These are phyloP conservation scores for Scytalopus superciliaris DNA, from an alignment of 2,113 vertebrate genomes.

Conservation along the genomic window DNA sequence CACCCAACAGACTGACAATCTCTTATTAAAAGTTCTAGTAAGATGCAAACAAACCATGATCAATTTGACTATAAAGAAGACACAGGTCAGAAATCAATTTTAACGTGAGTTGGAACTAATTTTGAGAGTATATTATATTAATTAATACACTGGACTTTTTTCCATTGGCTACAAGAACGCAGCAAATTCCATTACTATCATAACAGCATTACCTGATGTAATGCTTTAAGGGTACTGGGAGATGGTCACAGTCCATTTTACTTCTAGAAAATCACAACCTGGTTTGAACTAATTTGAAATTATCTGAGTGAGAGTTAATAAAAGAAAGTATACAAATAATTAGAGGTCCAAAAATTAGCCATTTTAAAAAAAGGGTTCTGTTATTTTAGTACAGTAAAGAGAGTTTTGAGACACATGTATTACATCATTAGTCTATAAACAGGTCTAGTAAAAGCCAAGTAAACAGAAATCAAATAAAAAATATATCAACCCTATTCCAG, in stretches of 20 bases:
- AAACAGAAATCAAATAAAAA: neutral
- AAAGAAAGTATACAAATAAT: neutral
- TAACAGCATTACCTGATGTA: neutral
- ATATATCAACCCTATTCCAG: neutral
- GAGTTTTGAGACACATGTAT: neutral
- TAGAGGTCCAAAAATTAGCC: neutral
- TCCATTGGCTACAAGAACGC: neutral
- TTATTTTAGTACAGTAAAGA: neutral
- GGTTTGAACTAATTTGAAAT: neutral
- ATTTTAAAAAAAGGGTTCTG: neutral
- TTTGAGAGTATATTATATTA: neutral
- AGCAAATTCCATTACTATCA: neutral
- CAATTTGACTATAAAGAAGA: neutral
- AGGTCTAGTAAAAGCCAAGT: neutral
- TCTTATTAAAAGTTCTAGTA: neutral
- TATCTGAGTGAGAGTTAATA: neutral
- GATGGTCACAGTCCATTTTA: neutral
- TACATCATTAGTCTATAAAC: neutral
- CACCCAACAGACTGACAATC: neutral
- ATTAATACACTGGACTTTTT: neutral
- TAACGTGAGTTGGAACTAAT: neutral
- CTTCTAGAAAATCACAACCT: neutral
- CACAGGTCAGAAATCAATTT: neutral
- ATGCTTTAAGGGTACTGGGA: neutral
- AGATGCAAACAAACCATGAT: neutral